Conservation (phyloP, 1,140 invertebrate genomes). For the Drosophila asahinai region DNA sequence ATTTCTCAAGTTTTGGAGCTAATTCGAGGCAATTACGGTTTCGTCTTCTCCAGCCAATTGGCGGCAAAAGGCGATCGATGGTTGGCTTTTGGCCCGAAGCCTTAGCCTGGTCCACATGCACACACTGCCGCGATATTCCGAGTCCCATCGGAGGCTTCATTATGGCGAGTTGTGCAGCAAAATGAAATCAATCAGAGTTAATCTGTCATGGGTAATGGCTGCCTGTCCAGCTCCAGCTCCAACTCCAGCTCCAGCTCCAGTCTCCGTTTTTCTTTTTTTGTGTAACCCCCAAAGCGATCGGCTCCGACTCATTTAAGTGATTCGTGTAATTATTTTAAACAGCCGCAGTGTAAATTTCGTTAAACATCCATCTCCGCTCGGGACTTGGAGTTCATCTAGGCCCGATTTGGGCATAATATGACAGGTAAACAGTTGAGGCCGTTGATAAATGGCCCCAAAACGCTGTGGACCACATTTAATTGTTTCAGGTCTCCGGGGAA, state of each 20-base stretch:
- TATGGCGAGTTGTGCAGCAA: constrained; percentile 70
- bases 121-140: constrained; percentile 10
- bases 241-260: constrained; percentile 16
- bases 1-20: constrained; percentile 73
- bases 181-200: constrained; percentile 83
- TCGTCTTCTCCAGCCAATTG: constrained; percentile 77
- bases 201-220: constrained; percentile 80
- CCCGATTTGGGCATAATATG: constrained; percentile 82
- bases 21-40: constrained; percentile 76
- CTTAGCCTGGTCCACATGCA: constrained; percentile 38
- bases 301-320: constrained; percentile 70
- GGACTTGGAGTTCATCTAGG: constrained; percentile 33
- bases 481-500: constrained; percentile 42
- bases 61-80: constrained; percentile 61
- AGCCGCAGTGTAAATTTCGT: constrained; percentile 80
- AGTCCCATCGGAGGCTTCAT: constrained; percentile 62
- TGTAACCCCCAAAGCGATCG: constrained; percentile 40
- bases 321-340: constrained; percentile 84
- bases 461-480: constrained; percentile 77
- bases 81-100: constrained; percentile 66
- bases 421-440: constrained; percentile 79
- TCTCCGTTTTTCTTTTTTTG: constrained; percentile 23
- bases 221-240: constrained; percentile 54
- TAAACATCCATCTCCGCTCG: constrained; percentile 71
- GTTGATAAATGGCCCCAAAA: constrained; percentile 76